These are phyloP conservation scores for Campylorhamphus procurvoides DNA, from an alignment of 2,113 vertebrate genomes.

Conservation along the genomic window DNA sequence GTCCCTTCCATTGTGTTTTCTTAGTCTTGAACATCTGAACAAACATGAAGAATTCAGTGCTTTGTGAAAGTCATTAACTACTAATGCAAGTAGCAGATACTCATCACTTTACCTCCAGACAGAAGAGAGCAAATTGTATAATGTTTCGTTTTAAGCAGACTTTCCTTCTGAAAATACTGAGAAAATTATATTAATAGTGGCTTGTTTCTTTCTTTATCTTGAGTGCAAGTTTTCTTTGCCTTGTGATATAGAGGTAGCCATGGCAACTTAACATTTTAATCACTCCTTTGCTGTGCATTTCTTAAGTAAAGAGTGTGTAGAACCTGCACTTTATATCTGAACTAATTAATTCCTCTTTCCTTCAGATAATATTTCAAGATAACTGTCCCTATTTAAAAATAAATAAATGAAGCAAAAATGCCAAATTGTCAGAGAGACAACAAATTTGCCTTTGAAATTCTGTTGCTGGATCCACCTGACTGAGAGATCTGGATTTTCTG, in stretches of 20 bases:
- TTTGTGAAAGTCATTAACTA: not conserved
- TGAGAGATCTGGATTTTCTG: not conserved
- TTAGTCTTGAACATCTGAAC: not conserved
- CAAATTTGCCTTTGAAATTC: not conserved
- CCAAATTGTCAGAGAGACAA: not conserved
- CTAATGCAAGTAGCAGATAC: not conserved
- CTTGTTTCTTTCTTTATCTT: conserved; percentile 11
- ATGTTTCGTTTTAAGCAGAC: not conserved
- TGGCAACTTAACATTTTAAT: conserved; percentile 41
- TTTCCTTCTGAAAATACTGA: not conserved
- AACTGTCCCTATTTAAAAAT: not conserved
- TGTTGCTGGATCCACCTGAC: not conserved
- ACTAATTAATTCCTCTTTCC: not conserved
- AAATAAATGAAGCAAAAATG: not conserved
- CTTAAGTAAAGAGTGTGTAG: not conserved
- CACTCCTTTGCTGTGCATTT: not conserved
- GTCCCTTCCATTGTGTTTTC: not conserved
- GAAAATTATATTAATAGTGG: not conserved
- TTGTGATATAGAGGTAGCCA: conserved; percentile 19
- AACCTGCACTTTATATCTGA: not conserved
- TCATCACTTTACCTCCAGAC: not conserved
- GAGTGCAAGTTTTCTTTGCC: not conserved
- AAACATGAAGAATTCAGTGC: not conserved
- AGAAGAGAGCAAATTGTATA: not conserved
- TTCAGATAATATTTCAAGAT: not conserved